Base-by-base conservation (phyloP, 2,888 invertebrate genomes). In the Tubulanus polymorphus region DNA sequence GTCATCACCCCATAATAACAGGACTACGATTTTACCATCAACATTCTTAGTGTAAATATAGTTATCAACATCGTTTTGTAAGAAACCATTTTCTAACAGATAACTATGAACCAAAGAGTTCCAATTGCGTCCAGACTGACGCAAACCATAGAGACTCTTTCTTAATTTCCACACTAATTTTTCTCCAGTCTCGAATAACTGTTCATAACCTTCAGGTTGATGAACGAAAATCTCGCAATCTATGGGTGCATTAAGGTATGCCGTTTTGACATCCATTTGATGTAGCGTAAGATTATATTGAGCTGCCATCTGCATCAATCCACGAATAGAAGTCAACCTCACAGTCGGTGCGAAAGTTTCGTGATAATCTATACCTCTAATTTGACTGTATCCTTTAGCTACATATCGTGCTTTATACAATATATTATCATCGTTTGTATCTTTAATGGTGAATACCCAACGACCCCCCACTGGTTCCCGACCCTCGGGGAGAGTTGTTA, bases 261-360 rank as follows among this genome's bases (percentile, higher is more conserved):
- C 61, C 30, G 58, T 53, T 46, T 61, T 56, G 1, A 62, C 60
- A 51, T 60, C 58, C 60, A 62, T 60, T 32, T 63, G 59, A 37
- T 63, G 61, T 18, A 64, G 12, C 32, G 51, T 41, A 20, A 59
- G 29, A 30, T 61, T 52, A 49, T 61, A 15, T 41, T 61, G 53
- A n/a, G 45, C 59, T 32, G 64, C 62, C 46, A 60, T 15, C 48
- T 64, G 60, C 54, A 61, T 59, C 29, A 63, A 18, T 10, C 47
- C 46, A 23, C 63, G 37, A 23, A 64, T 18, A n/a, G 61, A 60
- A 25, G 59, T 62, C 20, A 60, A 18, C 10, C 35, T 48, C 20
- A 61, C 59, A 25, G 60, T 64, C 6, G 64, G 63, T 23, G 64
- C 50, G 55, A 64, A 63, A 15, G 64, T 63, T 51, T 64, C 59